Percentiles rank a stretch among this genome's conserved stretches.
Evolutionary conservation across 2,888 invertebrate species (phyloP).

Genomic region (Dysmachus trigonus): DNA sequence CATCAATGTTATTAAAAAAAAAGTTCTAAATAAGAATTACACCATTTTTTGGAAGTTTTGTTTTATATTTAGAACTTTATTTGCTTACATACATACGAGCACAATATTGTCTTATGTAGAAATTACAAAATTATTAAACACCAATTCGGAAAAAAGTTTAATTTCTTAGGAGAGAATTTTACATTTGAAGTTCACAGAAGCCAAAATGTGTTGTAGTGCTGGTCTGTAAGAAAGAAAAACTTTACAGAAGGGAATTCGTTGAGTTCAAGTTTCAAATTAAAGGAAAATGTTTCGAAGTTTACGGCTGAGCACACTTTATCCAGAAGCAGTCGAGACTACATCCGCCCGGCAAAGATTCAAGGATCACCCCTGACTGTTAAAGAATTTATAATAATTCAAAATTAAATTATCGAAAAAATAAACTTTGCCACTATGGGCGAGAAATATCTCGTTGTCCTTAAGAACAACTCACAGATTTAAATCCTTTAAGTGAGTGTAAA

Average conservation of each 20-base stretch:
- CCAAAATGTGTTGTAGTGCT: neutral
- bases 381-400: neutral
- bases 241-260: neutral
- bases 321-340: neutral
- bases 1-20: neutral
- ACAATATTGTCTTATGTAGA: neutral
- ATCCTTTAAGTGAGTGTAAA: neutral
- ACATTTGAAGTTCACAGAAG: neutral
- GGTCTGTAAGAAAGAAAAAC: neutral
- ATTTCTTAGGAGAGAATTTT: neutral
- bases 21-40: neutral
- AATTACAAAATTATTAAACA: neutral
- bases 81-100: neutral
- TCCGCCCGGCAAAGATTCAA: neutral
- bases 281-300: neutral
- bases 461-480: neutral
- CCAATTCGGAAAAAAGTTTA: neutral
- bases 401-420: neutral
- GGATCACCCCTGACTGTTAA: neutral
- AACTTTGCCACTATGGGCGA: neutral
- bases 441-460: neutral
- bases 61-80: neutral
- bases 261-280: neutral
- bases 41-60: neutral
- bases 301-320: neutral